phyloP scores from a whole-genome alignment of 1,140 invertebrate genomes.

The Aphaenogaster rudis region DNA sequence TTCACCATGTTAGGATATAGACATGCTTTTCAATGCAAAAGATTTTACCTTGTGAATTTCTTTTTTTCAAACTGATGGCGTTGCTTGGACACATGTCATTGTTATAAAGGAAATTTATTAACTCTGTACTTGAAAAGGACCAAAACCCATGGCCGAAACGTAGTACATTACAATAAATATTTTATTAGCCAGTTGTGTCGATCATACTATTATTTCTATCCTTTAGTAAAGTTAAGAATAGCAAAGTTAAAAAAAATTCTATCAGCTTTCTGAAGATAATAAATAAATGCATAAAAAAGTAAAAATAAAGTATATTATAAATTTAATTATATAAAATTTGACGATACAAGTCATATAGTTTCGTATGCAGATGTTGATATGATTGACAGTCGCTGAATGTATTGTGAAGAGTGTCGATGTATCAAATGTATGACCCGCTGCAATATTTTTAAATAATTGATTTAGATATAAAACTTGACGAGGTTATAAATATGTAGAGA shows the following conservation, averaged over 20 bases:
- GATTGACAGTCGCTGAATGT: slow-evolving; percentile 4
- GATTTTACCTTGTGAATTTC: too few relatives aligned
- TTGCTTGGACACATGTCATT: too few relatives aligned
- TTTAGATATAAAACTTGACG: slow-evolving; percentile 1
- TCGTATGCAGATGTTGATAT: not conserved
- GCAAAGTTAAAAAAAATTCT: not conserved
- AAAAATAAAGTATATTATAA: not conserved
- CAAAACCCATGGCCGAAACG: too few relatives aligned
- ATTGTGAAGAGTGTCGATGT: not conserved
- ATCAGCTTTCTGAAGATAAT: not conserved
- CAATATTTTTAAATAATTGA: slow-evolving; percentile 47
- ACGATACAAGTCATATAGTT: not conserved
- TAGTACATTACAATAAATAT: too few relatives aligned
- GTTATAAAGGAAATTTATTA: too few relatives aligned
- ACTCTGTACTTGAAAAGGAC: too few relatives aligned
- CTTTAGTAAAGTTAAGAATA: not conserved
- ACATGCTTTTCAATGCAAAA: too few relatives aligned
- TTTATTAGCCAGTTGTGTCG: too few relatives aligned
- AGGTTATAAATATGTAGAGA: slow-evolving; percentile 30
- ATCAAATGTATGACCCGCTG: slow-evolving; percentile 1
- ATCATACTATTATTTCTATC: too few relatives aligned
- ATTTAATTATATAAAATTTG: slow-evolving; percentile 26
- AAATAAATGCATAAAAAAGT: not conserved
- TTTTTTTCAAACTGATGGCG: too few relatives aligned
- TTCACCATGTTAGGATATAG: too few relatives aligned